Evolutionary conservation across 2,888 invertebrate species (phyloP).

Genomic region (Epirrhoe alternata): DNA sequence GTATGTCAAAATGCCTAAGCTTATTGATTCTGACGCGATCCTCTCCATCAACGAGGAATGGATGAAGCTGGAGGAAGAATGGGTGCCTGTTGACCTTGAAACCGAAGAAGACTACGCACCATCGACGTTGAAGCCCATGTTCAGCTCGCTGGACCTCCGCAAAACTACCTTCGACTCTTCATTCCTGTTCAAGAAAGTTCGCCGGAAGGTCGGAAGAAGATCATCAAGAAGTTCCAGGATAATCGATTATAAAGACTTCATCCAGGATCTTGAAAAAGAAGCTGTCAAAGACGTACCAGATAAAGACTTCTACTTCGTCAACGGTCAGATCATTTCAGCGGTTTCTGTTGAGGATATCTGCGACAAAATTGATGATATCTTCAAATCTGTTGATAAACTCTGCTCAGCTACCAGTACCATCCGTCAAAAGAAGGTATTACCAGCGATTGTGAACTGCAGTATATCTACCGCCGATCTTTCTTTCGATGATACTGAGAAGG

Average conservation of each 20-base stretch:
- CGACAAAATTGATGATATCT: constrained; percentile 70
- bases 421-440: constrained; percentile 51
- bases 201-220: constrained; percentile 61
- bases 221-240: constrained; percentile 58
- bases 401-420: constrained; percentile 64
- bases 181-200: constrained; percentile 66
- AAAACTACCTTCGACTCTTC: constrained; percentile 74
- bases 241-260: constrained; percentile 67
- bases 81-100: constrained; percentile 75
- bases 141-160: constrained; percentile 67
- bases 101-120: constrained; percentile 62
- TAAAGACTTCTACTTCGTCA: constrained; percentile 64
- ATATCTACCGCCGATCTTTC: constrained; percentile 67
- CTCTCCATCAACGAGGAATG: constrained; percentile 72
- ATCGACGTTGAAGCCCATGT: constrained; percentile 53
- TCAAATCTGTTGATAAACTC: constrained; percentile 73
- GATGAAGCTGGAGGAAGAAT: constrained; percentile 70
- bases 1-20: constrained; percentile 39
- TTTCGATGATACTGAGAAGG: constrained; percentile 67
- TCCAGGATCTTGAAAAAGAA: constrained; percentile 59
- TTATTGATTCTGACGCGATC: constrained; percentile 67
- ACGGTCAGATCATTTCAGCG: constrained; percentile 70
- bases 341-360: constrained; percentile 73
- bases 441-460: constrained; percentile 70
- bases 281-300: constrained; percentile 46